Base-by-base conservation (phyloP, 2,797 vertebrate genomes). In the Sylvia borin region DNA sequence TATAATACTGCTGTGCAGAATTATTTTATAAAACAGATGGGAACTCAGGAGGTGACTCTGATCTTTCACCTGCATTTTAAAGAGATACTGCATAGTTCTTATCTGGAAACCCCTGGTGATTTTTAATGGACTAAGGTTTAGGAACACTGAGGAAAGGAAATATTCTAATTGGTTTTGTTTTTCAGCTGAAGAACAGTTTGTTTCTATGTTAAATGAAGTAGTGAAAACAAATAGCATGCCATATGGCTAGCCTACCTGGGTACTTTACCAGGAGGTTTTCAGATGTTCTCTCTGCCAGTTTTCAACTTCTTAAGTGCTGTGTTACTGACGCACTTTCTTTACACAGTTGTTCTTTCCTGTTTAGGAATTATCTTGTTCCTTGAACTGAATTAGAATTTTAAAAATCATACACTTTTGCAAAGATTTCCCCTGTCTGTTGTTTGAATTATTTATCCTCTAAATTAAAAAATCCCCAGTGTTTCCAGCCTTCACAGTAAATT, bases 171-270 rank as follows among this genome's bases (percentile, higher is more conserved):
- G 79, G 83, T 77, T 94, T 95, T 93, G 67, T 5, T 93, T 94
- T 95, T 90, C 82, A 95, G 80, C 50, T 93, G 85, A 94, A 95
- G 94, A 95, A 93, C 76, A 79, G 83, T 95, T 95, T 95, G 67
- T 82, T 96, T 97, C 83, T 91, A 65, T 90, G 74, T 88, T 88
- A 88, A 96, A 94, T 94, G 90, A 94, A 90, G 93, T 95, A 95
- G 88, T 79, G 79, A 93, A 96, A 93, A 96, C 90, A 94, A 95
- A 93, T 90, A 96, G 71, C 78, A 62, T 85, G 80, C 95, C 96
- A 97, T 96, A 90, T 96, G 92, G 93, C 91, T 95, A 77, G 77
- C 74, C 71, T 95, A 96, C 93, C 80, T 77, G 57, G 55, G 40
- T 93, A 60, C 71, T 88, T 91, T 82, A 96, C 76, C 64, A 77